Evolutionary conservation across 2,113 vertebrate genomes (phyloP).

Genomic region (Anhinga anhinga): DNA sequence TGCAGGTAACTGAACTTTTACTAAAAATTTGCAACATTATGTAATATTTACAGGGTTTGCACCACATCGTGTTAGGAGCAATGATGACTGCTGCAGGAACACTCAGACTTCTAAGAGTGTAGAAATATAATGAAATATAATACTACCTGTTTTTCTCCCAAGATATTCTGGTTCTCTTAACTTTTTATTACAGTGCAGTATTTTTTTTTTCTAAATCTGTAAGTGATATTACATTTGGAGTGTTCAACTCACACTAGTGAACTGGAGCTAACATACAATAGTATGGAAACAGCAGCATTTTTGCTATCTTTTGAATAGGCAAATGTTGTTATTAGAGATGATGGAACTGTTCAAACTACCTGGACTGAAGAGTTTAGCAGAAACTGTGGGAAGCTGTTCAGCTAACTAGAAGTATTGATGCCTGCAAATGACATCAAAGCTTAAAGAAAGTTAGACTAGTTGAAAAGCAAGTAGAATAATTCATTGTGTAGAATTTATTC

Average conservation of each 20-base stretch:
- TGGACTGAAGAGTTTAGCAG: background rate
- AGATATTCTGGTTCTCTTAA: background rate
- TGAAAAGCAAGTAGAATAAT: slow-evolving; percentile 35
- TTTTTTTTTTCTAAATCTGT: background rate
- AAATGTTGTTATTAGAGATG: background rate
- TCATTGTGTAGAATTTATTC: slow-evolving; percentile 32
- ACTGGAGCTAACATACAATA: background rate
- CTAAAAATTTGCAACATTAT: background rate
- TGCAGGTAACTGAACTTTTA: background rate
- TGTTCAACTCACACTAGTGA: background rate
- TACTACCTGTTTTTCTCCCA: background rate
- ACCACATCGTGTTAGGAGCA: background rate
- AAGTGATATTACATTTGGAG: background rate
- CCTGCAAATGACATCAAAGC: background rate
- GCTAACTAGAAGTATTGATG: background rate
- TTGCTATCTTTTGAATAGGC: background rate
- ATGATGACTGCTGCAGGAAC: background rate
- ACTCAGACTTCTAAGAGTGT: background rate
- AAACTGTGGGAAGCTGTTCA: background rate
- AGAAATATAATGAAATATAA: background rate
- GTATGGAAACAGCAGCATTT: background rate
- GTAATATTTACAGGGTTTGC: background rate
- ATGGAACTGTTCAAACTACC: background rate
- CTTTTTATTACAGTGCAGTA: background rate
- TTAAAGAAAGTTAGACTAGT: background rate